Conservation (phyloP, 2,888 invertebrate genomes). For the Dexiosoma caninum region DNA sequence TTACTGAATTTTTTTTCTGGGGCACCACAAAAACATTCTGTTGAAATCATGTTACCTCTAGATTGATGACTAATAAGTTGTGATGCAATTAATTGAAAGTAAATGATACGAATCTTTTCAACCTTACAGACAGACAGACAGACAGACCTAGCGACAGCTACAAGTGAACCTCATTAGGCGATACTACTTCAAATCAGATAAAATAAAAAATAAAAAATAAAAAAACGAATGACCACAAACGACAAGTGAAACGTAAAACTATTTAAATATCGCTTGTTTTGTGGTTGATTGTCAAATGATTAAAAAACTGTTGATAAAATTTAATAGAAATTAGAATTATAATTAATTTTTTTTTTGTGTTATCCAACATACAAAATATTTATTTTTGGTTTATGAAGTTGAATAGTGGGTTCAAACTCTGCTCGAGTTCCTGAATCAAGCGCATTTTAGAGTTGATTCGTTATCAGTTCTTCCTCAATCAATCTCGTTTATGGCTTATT, state of each 20-base stretch:
- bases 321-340: neutral
- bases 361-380: too few relatives aligned
- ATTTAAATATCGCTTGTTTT: neutral
- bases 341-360: too few relatives aligned
- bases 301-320: neutral
- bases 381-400: too few relatives aligned
- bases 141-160: constrained; percentile 69
- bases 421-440: too few relatives aligned
- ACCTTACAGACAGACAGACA: constrained; percentile 67
- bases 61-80: constrained; percentile 77
- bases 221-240: neutral
- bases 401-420: too few relatives aligned
- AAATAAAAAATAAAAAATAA: constrained; percentile 53
- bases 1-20: too few relatives aligned
- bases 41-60: constrained; percentile 72
- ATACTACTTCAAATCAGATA: constrained; percentile 58
- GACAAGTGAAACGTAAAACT: constrained; percentile 26
- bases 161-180: constrained; percentile 77
- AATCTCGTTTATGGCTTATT: too few relatives aligned
- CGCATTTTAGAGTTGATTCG: too few relatives aligned
- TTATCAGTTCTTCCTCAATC: too few relatives aligned
- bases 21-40: constrained; percentile 40
- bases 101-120: constrained; percentile 75
- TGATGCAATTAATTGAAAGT: constrained; percentile 75
- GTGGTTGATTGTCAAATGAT: neutral